Evolutionary conservation across 2,888 invertebrate species (phyloP).

Genomic region (Gandaritis pyraliata): DNA sequence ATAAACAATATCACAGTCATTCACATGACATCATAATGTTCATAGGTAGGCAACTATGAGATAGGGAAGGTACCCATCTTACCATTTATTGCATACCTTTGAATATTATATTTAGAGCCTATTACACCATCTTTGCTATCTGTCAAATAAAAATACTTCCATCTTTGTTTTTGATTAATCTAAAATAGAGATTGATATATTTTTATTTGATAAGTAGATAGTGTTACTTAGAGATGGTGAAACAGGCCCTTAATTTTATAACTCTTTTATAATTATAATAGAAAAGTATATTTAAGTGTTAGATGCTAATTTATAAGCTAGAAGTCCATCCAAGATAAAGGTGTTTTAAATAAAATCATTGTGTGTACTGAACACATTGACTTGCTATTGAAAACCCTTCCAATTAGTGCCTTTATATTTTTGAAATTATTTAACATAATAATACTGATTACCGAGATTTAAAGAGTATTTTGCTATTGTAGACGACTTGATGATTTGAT

Average conservation of each 20-base stretch:
- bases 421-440: constrained; percentile 6
- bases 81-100: background rate
- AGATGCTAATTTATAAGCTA: background rate
- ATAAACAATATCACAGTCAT: constrained; percentile 4
- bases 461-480: background rate
- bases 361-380: constrained; percentile 6
- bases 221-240: too few relatives aligned
- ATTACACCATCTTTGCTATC: too few relatives aligned
- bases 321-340: constrained; percentile 28
- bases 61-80: background rate
- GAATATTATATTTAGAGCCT: too few relatives aligned
- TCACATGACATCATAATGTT: constrained; percentile 17
- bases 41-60: background rate
- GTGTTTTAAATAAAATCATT: constrained; percentile 13
- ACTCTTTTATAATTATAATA: too few relatives aligned
- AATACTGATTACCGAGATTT: constrained; percentile 3
- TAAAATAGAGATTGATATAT: too few relatives aligned
- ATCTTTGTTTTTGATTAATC: too few relatives aligned
- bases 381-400: constrained; percentile 14
- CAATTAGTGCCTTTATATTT: constrained; percentile 17
- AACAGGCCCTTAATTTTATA: too few relatives aligned
- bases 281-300: background rate
- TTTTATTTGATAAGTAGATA: too few relatives aligned
- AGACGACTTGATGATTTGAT: too few relatives aligned
- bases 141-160: too few relatives aligned